Evolutionary conservation across 2,797 vertebrate species (phyloP), one percentile per base, ranked within the genome.

Genomic region (Galago senegalensis): DNA sequence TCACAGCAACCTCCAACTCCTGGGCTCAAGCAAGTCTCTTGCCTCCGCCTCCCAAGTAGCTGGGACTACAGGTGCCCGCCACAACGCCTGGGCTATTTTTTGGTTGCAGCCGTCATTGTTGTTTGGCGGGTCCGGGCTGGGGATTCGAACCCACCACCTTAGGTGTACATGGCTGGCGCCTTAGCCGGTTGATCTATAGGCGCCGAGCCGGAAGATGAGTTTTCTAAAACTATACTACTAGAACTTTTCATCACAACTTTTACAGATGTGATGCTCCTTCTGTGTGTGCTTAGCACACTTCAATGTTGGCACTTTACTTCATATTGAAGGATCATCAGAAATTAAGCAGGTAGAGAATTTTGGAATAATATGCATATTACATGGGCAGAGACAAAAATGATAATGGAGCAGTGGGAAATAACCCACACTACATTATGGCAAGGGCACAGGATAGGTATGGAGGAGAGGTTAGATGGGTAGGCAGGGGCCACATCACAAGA

Each of bases 341-440:
- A 49, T 63, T 76, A 34, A 94, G 23, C 31, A 82, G 31, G n/a
- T 63, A 91, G n/a, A 77, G 49, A 86, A 82, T 82, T 73, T 86
- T 49, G 12, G 31, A 88, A 93, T 43, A 29, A 56, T 43, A 49
- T 49, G 12, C 13, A 49, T 49, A 37, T 76, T 43, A 83, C 8
- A 9, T 10, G n/a, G 23, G 18, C 11, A 93, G 91, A 91, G 12
- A 53, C 12, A 20, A 11, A 23, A 46, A 84, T 53, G 31, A 80
- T 23, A 87, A 84, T 21, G 16, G n/a, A 72, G 29, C 21, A 53
- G 3, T 79, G 65, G 25, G 34, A 11, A 76, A 61, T 56, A 13
- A 70, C 13, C 23, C 87, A 10, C 65, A 67, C n/a, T 72, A 3
- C 0, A 31, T 14, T 49, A 8, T 88, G 29, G 18, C 34, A 37